Conservation (phyloP, 2,113 vertebrate species). For the Cepphus grylle region DNA sequence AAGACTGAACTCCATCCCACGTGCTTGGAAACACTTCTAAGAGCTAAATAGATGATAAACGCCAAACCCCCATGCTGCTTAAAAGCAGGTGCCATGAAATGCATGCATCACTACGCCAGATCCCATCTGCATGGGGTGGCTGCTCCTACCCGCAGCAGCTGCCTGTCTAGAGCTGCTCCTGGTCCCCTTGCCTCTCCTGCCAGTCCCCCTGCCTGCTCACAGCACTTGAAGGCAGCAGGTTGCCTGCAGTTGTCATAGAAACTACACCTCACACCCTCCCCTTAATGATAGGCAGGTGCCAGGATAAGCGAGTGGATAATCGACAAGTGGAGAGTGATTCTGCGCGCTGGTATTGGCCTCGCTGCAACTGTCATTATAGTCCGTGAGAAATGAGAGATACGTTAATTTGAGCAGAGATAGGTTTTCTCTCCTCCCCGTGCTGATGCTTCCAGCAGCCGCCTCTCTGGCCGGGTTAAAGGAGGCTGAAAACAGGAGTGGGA, state of each 20-base stretch:
- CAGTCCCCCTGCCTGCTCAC: neutral
- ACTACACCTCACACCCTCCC: slow-evolving; percentile 5
- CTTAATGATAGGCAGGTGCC: slow-evolving; percentile 55
- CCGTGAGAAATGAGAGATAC: neutral
- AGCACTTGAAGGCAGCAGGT: slow-evolving; percentile 18
- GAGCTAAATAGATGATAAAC: neutral
- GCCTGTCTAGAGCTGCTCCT: neutral
- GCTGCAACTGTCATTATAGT: neutral
- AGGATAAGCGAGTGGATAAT: slow-evolving; percentile 5
- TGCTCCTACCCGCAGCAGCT: neutral
- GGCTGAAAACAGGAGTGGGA: neutral
- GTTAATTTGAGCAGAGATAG: neutral
- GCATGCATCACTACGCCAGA: neutral
- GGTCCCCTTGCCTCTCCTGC: neutral
- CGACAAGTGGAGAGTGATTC: neutral
- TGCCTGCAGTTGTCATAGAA: slow-evolving; percentile 48
- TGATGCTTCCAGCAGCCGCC: neutral
- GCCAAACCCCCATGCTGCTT: neutral
- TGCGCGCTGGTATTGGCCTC: neutral
- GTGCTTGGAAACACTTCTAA: neutral
- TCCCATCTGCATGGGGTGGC: neutral
- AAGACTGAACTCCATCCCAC: neutral
- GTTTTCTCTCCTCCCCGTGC: neutral
- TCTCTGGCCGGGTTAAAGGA: neutral
- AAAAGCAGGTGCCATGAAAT: neutral